These are phyloP conservation scores for Geodia barretti DNA, from an alignment of 37 sponge, comb jelly and placozoan genomes.

Conservation along the genomic window DNA sequence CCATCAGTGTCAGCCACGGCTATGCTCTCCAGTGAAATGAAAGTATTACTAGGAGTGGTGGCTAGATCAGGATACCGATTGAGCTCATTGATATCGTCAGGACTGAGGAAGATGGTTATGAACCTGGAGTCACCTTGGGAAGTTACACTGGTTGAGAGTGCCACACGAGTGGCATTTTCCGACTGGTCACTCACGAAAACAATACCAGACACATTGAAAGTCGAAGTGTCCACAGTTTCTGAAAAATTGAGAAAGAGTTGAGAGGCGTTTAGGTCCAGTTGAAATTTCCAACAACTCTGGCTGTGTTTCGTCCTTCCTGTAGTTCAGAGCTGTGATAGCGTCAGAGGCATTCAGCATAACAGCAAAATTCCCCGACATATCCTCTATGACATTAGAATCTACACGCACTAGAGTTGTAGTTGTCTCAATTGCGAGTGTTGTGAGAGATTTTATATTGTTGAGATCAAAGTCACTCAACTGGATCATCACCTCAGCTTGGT, in stretches of 20 bases:
- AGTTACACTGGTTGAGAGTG: slow-evolving; percentile 22
- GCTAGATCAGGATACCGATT: slow-evolving; percentile 60
- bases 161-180: slow-evolving; percentile 26
- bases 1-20: slow-evolving; percentile 61
- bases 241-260: slow-evolving; percentile 72
- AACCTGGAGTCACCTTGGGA: slow-evolving; percentile 37
- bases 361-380: slow-evolving; percentile 65
- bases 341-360: slow-evolving; percentile 3
- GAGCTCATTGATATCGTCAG: slow-evolving; percentile 65
- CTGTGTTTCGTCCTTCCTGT: slow-evolving; percentile 32
- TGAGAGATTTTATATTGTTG: slow-evolving; percentile 53
- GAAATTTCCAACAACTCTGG: slow-evolving; percentile 53
- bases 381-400: slow-evolving; percentile 29
- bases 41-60: slow-evolving; percentile 69
- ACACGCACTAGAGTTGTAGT: slow-evolving; percentile 53
- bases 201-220: slow-evolving; percentile 39
- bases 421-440: slow-evolving; percentile 36
- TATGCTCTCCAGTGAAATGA: slow-evolving; percentile 26
- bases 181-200: slow-evolving; percentile 22
- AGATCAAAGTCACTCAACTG: slow-evolving; percentile 47
- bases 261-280: slow-evolving; percentile 71
- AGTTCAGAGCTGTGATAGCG: slow-evolving; percentile 50
- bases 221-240: slow-evolving; percentile 76
- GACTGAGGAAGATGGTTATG: slow-evolving; percentile 51
- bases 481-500: slow-evolving; percentile 29